A percentile compares a stretch with the other conserved stretches of the same genome.
Conservation (phyloP, 1,140 invertebrate species). For the Coelopa frigida region DNA sequence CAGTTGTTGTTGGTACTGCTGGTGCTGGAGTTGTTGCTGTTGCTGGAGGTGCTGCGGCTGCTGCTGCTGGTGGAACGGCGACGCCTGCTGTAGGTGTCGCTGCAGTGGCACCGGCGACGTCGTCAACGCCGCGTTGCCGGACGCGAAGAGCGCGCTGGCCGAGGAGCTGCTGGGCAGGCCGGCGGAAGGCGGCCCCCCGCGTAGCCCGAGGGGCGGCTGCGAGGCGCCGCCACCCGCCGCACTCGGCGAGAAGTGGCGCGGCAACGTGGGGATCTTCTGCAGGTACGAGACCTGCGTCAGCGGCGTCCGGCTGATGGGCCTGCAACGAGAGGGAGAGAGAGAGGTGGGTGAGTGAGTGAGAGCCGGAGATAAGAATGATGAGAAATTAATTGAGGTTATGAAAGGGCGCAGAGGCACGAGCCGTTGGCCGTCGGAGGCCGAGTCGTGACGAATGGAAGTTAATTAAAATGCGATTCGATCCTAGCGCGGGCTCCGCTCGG, state of each 20-base stretch:
- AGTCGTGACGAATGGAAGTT: conserved; percentile 20
- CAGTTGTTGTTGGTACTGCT: conserved; percentile 22
- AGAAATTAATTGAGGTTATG: conserved; percentile 19
- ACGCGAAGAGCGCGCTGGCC: conserved; percentile 30
- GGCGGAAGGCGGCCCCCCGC: conserved; percentile 8
- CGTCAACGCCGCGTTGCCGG: conserved; percentile 24
- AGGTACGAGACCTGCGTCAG: conserved; percentile 42
- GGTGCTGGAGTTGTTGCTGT: conserved; percentile 10
- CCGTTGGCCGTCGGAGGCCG: not conserved
- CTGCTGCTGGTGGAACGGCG: conserved; percentile 9
- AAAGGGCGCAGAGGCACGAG: conserved; percentile 5
- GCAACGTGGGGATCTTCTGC: conserved; percentile 41
- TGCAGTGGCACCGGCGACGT: conserved; percentile 44
- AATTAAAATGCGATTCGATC: conserved; percentile 38
- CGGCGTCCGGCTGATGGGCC: conserved; percentile 49
- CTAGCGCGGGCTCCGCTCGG: too few relatives aligned
- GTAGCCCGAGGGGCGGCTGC: not conserved
- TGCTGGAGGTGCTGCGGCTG: conserved; percentile 7
- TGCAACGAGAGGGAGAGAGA: conserved; percentile 44
- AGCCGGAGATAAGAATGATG: not conserved
- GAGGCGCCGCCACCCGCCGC: conserved; percentile 9
- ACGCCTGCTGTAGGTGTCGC: conserved; percentile 22
- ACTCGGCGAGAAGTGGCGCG: conserved; percentile 40
- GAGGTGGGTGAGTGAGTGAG: not conserved
- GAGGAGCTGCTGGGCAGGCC: conserved; percentile 40